Evolutionary conservation across 2,888 invertebrate species (phyloP).

Genomic region (Diarsia rubi): DNA sequence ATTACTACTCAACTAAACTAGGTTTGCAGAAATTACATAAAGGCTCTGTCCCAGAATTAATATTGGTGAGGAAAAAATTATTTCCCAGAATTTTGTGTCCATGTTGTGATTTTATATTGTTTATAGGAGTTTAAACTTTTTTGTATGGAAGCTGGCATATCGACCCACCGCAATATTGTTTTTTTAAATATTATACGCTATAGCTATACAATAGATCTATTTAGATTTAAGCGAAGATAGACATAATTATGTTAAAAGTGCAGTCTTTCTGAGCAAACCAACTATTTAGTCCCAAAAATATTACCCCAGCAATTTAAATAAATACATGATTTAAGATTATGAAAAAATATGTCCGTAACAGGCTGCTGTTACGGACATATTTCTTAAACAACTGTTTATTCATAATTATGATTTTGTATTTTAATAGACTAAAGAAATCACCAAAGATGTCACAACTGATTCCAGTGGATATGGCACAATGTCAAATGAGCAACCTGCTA

Average conservation of each 20-base stretch:
- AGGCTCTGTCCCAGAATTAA: conserved; percentile 14
- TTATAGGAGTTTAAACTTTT: neutral
- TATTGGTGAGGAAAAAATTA: conserved; percentile 4
- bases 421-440: neutral
- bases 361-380: neutral
- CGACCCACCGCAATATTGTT: too few species aligned
- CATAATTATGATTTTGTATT: neutral
- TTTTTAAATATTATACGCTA: too few species aligned
- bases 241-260: too few species aligned
- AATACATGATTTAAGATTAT: neutral
- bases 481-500: neutral
- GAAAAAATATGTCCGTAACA: too few species aligned
- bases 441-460: neutral
- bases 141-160: too few species aligned
- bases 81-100: neutral
- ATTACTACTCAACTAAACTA: conserved; percentile 13
- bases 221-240: too few species aligned
- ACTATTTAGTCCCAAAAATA: neutral
- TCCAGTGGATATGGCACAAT: neutral
- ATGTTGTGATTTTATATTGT: neutral
- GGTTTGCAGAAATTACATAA: conserved; percentile 8
- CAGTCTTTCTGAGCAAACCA: too few species aligned
- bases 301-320: neutral
- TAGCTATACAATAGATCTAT: too few species aligned
- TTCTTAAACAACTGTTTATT: neutral